Conservation (phyloP, 1,140 invertebrate species). For the Pseudomyrmex concolor region DNA sequence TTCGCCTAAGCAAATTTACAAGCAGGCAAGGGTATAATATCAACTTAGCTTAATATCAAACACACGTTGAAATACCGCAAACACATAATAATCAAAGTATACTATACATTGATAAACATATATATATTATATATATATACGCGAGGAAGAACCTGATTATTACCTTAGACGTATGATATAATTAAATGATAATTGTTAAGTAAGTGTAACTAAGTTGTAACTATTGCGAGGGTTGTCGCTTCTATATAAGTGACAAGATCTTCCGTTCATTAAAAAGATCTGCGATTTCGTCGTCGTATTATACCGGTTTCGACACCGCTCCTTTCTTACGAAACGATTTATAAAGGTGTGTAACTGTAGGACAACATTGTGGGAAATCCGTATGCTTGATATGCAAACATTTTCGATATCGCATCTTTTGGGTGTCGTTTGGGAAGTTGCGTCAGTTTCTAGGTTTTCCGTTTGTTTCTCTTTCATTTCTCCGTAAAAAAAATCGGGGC, state of each 20-base stretch:
- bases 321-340: slow-evolving; percentile 49
- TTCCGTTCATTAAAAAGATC: slow-evolving; percentile 54
- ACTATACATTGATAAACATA: not conserved
- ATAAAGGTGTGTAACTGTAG: slow-evolving; percentile 43
- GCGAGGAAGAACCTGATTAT: slow-evolving; percentile 64
- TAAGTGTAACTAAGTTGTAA: slow-evolving; percentile 69
- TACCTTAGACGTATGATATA: slow-evolving; percentile 63
- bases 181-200: slow-evolving; percentile 67
- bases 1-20: slow-evolving; percentile 34
- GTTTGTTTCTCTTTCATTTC: not conserved
- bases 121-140: slow-evolving; percentile 35
- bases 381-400: slow-evolving; percentile 26
- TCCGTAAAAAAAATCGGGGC: not conserved
- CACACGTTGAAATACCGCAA: slow-evolving; percentile 56
- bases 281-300: slow-evolving; percentile 44
- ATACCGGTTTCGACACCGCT: slow-evolving; percentile 44
- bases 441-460: slow-evolving; percentile 30
- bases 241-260: slow-evolving; percentile 31
- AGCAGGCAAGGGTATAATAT: slow-evolving; percentile 3
- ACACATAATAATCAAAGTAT: slow-evolving; percentile 74
- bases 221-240: slow-evolving; percentile 48
- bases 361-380: slow-evolving; percentile 22
- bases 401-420: slow-evolving; percentile 28
- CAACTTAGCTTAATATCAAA: slow-evolving; percentile 65
- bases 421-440: slow-evolving; percentile 49